Evolutionary conservation across 64 coral and sea anemone genomes (phyloP), one percentile per base, ranked within the genome.

Genomic region (Anthopleura sola): DNA sequence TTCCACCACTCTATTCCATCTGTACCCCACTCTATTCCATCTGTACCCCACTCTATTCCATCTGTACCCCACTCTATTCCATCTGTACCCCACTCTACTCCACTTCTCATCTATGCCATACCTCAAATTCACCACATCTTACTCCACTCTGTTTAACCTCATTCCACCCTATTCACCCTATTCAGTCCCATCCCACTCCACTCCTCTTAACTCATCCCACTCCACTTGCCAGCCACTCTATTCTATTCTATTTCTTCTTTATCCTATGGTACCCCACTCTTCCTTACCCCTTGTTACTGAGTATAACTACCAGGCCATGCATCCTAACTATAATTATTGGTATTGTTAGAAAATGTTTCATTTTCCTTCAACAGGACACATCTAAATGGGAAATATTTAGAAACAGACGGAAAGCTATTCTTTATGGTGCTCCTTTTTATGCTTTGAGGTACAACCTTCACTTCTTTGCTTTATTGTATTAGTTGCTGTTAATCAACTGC

Each of bases 371-470:
- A 71, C 69, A 99, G 97, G 97, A 99, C 85, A 99, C 89, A 83
- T 99, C 92, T 66, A 92, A 83, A 0, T 94, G 87, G 90, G 85
- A 83, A 53, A 66, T 99, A 60, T 99, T 99, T 78, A 82, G 97
- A 55, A 92, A 92, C 62, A 79, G 97, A 49, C 75, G 87, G 46
- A 87, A 82, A 86, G 97, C 97, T 29, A 92, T 99, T 80, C 68
- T 94, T 9, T 82, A 83, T 89, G 93, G 93, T 79, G 90, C 97
- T 76, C 97, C 97, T 37, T 37, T 99, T 9, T 99, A 88, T 90
- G 97, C 93, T 55, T 26, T 99, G 7, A 99, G 97, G 97, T 98
- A 92, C 50, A 4, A 57, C 49, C 49, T 8, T 5, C 58, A 51
- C 49, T 51, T 51, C 49, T 51, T 51, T 51, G 49, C 4, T 51